Evolutionary conservation across 2,113 vertebrate genomes (phyloP).

Genomic region (Trachemys scripta): DNA sequence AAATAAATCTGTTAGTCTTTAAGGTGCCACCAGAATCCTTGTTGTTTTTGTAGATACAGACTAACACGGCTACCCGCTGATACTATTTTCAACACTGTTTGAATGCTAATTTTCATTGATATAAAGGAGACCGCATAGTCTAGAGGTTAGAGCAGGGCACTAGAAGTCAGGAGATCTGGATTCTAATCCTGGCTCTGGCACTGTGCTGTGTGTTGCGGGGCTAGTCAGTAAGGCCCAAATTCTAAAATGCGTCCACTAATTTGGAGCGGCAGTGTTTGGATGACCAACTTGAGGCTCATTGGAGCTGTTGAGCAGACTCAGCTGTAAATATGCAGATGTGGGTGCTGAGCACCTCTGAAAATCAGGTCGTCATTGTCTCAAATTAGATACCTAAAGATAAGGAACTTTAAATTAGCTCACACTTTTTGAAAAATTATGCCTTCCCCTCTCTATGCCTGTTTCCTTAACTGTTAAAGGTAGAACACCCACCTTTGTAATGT

Average conservation of each 20-base stretch:
- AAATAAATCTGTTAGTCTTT: too few species aligned
- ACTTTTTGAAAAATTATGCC: neutral
- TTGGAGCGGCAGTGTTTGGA: fast-evolving
- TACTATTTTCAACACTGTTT: neutral
- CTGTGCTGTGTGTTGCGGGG: neutral
- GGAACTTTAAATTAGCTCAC: fast-evolving
- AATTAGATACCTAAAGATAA: neutral
- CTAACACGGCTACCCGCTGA: too few species aligned
- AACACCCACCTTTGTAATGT: neutral
- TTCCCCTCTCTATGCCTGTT: neutral
- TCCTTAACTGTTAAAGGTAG: neutral
- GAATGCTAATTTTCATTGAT: neutral
- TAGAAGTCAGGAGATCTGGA: neutral
- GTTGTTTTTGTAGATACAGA: too few species aligned
- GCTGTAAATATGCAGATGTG: neutral
- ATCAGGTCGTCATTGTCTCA: neutral
- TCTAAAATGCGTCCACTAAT: neutral
- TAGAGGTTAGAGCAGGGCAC: neutral
- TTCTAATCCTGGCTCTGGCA: fast-evolving
- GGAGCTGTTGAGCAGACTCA: neutral
- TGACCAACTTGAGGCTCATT: fast-evolving
- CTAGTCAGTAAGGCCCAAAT: neutral
- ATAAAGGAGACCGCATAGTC: neutral
- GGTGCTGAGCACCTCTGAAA: neutral
- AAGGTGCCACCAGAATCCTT: too few species aligned